A percentile compares a stretch with the other conserved stretches of the same genome.
phyloP scores from a whole-genome alignment of 2,797 vertebrate species.

The Lemur catta region DNA sequence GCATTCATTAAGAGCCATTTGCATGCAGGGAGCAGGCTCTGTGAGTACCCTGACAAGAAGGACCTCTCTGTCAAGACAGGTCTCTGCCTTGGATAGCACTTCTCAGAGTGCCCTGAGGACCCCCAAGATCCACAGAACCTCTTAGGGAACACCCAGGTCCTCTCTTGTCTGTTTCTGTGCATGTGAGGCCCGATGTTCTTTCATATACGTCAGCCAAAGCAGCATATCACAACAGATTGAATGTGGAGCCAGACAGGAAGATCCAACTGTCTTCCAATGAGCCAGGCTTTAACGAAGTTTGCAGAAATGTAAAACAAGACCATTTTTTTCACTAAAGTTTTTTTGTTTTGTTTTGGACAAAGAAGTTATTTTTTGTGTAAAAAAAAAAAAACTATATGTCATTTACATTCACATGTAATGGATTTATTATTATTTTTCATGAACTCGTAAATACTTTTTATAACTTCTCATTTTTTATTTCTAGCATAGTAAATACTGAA shows the following conservation, averaged over 20 bases:
- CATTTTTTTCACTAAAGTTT: not conserved
- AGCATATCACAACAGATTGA: accelerated
- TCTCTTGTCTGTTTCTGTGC: too few species aligned
- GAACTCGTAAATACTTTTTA: not conserved
- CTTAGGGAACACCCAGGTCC: accelerated
- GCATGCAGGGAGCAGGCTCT: not conserved
- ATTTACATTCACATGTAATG: not conserved
- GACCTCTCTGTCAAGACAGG: not conserved
- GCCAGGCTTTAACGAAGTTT: accelerated
- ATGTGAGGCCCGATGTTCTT: not conserved
- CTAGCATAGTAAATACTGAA: not conserved
- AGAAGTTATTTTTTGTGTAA: not conserved
- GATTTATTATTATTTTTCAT: not conserved
- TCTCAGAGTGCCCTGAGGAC: not conserved
- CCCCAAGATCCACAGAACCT: accelerated
- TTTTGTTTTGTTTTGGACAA: not conserved
- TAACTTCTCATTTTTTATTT: not conserved
- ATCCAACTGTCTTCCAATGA: accelerated
- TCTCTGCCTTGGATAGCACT: not conserved
- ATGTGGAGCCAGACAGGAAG: accelerated
- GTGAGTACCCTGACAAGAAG: not conserved
- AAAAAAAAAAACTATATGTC: not conserved
- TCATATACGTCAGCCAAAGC: not conserved
- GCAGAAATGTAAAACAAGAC: not conserved
- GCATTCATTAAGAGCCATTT: accelerated